These are phyloP conservation scores for Eufriesea mexicana DNA, from an alignment of 1,140 invertebrate genomes.

Conservation along the genomic window DNA sequence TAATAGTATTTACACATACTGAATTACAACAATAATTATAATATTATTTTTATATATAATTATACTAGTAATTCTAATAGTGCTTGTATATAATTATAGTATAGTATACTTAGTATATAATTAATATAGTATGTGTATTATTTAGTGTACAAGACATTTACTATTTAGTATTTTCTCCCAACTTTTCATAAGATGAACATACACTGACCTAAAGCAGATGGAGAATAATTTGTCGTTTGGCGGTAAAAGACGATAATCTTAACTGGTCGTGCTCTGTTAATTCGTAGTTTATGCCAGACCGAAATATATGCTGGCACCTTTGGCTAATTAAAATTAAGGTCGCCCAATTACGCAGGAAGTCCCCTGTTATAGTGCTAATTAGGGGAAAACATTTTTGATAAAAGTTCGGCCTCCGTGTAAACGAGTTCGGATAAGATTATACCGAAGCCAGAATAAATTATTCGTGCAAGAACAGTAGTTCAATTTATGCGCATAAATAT, in stretches of 20 bases:
- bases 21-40: too few species aligned
- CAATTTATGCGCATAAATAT: background rate
- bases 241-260: background rate
- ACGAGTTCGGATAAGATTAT: background rate
- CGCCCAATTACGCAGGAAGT: background rate
- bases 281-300: background rate
- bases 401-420: background rate
- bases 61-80: too few species aligned
- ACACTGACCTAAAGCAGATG: too few species aligned
- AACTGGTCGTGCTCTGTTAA: background rate
- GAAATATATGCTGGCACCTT: background rate
- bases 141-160: too few species aligned
- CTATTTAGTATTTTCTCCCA: too few species aligned
- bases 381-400: background rate
- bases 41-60: too few species aligned
- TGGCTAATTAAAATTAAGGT: background rate
- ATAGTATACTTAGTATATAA: too few species aligned
- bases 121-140: too few species aligned
- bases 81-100: too few species aligned
- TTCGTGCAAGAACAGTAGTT: background rate
- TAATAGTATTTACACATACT: too few species aligned
- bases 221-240: background rate
- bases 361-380: background rate
- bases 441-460: background rate
- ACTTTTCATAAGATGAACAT: too few species aligned